A percentile compares a stretch with the other conserved stretches of the same genome.
Conservation (phyloP, 1,140 invertebrate species). For the Cataglyphis hispanica region DNA sequence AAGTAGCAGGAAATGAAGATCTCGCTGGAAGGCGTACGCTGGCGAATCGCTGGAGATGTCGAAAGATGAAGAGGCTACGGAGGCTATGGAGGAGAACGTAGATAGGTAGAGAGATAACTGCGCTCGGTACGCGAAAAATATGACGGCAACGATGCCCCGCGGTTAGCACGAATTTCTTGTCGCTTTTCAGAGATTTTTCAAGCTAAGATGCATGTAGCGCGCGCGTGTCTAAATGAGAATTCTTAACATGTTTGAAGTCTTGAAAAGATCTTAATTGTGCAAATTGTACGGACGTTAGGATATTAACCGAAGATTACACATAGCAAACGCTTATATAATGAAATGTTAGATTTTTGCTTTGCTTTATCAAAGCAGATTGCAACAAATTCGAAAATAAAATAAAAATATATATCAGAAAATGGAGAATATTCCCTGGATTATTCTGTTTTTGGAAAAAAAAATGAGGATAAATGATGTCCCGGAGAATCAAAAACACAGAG, state of each 20-base stretch:
- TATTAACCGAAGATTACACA: not conserved
- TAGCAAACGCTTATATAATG: not conserved
- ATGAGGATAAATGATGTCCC: slow-evolving; percentile 36
- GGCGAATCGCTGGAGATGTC: slow-evolving; percentile 22
- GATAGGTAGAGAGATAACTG: slow-evolving; percentile 30
- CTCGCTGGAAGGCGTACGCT: slow-evolving; percentile 36
- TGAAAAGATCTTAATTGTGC: not conserved
- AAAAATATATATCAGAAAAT: not conserved
- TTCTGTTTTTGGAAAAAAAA: slow-evolving; percentile 20
- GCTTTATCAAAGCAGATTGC: not conserved
- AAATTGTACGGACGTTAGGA: not conserved
- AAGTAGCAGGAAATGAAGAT: slow-evolving; percentile 48
- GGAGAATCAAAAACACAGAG: slow-evolving; percentile 10
- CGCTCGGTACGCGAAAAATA: slow-evolving; percentile 21
- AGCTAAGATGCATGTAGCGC: not conserved
- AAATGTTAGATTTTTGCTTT: not conserved
- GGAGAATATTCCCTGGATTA: slow-evolving; percentile 27
- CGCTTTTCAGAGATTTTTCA: slow-evolving; percentile 7
- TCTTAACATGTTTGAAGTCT: slow-evolving; percentile 6
- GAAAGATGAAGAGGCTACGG: slow-evolving; percentile 8
- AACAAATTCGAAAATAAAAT: not conserved
- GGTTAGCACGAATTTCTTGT: slow-evolving; percentile 30
- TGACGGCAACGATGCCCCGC: not conserved
- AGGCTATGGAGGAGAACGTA: not conserved
- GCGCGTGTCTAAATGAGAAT: slow-evolving; percentile 19